Evolutionary conservation across 2,113 vertebrate species (phyloP).

Genomic region (Sterna hirundo): DNA sequence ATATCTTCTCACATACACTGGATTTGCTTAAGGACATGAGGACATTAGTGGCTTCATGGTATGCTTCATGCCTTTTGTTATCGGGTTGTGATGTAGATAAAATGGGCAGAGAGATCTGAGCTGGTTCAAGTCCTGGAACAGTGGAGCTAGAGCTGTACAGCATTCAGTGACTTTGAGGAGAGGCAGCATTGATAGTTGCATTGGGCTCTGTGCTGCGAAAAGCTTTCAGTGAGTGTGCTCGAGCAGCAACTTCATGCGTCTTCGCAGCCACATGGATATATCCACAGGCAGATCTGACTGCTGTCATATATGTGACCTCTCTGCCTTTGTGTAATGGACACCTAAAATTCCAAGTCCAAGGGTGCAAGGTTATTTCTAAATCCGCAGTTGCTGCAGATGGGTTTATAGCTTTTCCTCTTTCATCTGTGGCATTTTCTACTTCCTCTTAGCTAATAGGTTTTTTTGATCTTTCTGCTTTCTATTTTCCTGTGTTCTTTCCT

Average conservation of each 20-base stretch:
- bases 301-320: background rate
- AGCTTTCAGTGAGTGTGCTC: background rate
- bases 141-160: background rate
- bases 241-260: background rate
- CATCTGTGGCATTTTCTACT: background rate
- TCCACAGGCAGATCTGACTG: background rate
- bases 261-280: background rate
- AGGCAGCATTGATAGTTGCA: background rate
- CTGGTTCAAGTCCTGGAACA: background rate
- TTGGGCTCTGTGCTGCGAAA: background rate
- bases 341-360: background rate
- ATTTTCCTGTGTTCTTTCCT: background rate
- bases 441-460: background rate
- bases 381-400: background rate
- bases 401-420: background rate
- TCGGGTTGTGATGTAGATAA: background rate
- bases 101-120: background rate
- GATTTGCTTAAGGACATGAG: background rate
- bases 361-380: background rate
- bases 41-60: fast-evolving
- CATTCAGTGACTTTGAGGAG: background rate
- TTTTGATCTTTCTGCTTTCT: background rate
- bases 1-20: fast-evolving
- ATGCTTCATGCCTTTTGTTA: background rate
- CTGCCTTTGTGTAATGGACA: background rate